phyloP scores from a whole-genome alignment of 1,140 invertebrate genomes.

The Centruroides vittatus region DNA sequence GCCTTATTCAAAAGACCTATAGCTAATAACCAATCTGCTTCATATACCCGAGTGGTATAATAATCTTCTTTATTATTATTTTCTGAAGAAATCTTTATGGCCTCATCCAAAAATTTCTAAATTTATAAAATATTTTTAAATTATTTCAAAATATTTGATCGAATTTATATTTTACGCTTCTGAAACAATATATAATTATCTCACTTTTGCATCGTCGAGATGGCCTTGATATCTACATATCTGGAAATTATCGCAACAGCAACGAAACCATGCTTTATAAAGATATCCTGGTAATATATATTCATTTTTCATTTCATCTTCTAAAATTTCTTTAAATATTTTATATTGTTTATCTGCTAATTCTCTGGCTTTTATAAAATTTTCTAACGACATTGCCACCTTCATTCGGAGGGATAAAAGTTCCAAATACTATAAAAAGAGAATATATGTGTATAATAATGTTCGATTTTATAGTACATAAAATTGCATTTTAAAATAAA shows the following conservation, averaged over 20 bases:
- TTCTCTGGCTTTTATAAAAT: not conserved
- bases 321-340: not conserved
- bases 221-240: slow-evolving; percentile 1
- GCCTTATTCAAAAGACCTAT: not conserved
- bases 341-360: not conserved
- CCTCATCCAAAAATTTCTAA: too few relatives aligned
- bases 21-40: not conserved
- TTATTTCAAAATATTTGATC: not conserved
- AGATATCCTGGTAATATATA: too few relatives aligned
- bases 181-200: not conserved
- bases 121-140: too few relatives aligned
- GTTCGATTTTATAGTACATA: too few relatives aligned
- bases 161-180: too few relatives aligned
- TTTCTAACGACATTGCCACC: not conserved
- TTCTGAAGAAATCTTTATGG: too few relatives aligned
- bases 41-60: not conserved
- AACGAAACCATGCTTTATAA: not conserved
- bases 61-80: not conserved
- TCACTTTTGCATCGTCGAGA: not conserved
- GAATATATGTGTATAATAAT: not conserved
- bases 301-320: not conserved
- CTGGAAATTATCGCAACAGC: not conserved
- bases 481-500: too few relatives aligned
- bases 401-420: not conserved
- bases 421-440: not conserved